phyloP scores from a whole-genome alignment of 2,797 vertebrate genomes.

The Sebastes kiyomatsui region DNA sequence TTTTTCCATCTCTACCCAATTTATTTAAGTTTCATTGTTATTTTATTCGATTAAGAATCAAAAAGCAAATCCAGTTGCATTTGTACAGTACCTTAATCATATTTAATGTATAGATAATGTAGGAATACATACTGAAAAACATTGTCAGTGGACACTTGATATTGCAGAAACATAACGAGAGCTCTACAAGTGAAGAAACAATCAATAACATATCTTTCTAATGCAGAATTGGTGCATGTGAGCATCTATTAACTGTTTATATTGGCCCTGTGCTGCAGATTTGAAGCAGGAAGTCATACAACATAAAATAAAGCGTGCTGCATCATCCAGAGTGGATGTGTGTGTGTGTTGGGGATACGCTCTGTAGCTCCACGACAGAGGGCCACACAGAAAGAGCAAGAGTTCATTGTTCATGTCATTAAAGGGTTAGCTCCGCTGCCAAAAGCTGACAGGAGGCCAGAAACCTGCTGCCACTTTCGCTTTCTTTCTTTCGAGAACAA shows the following conservation, averaged over 20 bases:
- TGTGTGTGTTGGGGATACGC: conserved; percentile 25
- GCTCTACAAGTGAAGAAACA: background rate
- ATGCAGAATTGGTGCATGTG: no score
- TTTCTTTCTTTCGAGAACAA: conserved; percentile 1
- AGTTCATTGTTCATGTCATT: conserved; percentile 40
- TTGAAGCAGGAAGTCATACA: conserved; percentile 7
- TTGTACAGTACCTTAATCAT: background rate
- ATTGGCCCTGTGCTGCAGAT: background rate
- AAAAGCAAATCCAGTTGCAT: background rate
- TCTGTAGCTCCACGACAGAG: conserved; percentile 13
- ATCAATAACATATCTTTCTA: no score
- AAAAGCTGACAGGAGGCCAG: conserved; percentile 39
- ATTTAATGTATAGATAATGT: background rate
- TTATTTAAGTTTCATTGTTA: background rate
- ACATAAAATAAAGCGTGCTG: background rate
- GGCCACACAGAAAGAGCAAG: conserved; percentile 14
- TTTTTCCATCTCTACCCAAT: background rate
- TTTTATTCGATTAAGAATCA: background rate
- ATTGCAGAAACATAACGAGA: background rate
- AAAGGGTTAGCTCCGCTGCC: conserved; percentile 41
- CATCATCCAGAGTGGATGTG: conserved; percentile 10
- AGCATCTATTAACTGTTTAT: background rate
- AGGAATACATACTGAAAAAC: background rate
- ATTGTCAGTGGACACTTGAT: background rate
- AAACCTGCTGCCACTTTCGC: background rate